Base-by-base conservation (phyloP, 2,888 invertebrate species). In the Frankliniella intonsa region DNA sequence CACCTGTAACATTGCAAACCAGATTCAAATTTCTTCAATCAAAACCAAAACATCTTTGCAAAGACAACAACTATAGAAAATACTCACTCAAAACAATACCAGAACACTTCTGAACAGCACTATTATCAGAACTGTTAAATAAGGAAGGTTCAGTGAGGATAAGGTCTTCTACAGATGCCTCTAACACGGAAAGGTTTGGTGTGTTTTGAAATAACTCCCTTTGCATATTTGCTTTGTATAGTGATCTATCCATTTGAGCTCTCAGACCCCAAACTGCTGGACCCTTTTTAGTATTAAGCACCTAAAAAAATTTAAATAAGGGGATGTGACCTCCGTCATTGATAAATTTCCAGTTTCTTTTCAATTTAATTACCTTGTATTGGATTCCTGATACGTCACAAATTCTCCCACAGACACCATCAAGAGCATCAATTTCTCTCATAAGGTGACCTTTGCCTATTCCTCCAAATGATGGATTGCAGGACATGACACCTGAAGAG, bases 391-490 rank as follows among this genome's bases (percentile, higher is more conserved):
- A 94, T 80, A 90, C 86, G 88, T 96, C 96, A 88, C 96, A 96
- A 82, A 95, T 93, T 84, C 93, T 89, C 11, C 91, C 92, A 89
- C 95, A 96, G 10, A 97, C 87, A 3, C 97, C 97, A 89, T 95
- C 97, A 69, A 97, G 88, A 3, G 97, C 96, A 88, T 97, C 97
- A 12, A 97, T 89, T 89, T 97, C 97, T 85, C 92, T 90, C 91
- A 96, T 93, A 81, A 96, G 88, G 87, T 97, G 95, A 0, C 96
- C 96, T 88, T 97, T 97, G 0, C 96, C 97, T 85, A 97, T 95
- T 11, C 97, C 97, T 50, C 97, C 97, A 89, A 97, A 97, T 0
- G 96, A 94, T 27, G 97, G 97, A 89, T 97, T 97, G 86, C 97
- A 97, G 0, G 96, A 95, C 97, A 97, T 97, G 88, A 95, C 96